phyloP scores from a whole-genome alignment of 2,113 vertebrate genomes.

The Burhinus bistriatus region DNA sequence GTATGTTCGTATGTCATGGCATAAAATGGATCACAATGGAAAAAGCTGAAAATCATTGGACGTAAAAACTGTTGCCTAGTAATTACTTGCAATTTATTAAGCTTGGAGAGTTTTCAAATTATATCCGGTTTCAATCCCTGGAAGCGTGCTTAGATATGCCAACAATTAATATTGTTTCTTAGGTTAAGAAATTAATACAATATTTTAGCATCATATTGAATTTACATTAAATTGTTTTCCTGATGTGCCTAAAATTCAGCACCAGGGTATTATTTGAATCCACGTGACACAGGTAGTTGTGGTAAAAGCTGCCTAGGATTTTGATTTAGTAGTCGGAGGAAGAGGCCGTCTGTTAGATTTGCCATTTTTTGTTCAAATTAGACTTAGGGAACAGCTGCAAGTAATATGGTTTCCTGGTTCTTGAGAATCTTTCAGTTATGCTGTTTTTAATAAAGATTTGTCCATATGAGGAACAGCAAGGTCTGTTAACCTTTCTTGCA shows the following conservation, averaged over 20 bases:
- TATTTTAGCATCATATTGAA: not conserved
- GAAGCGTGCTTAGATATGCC: not conserved
- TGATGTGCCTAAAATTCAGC: not conserved
- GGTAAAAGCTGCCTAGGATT: not conserved
- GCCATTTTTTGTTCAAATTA: not conserved
- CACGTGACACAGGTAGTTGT: not conserved
- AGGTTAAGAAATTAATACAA: not conserved
- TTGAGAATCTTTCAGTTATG: conserved; percentile 34
- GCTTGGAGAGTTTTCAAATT: not conserved
- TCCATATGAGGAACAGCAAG: conserved; percentile 51
- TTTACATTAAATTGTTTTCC: not conserved
- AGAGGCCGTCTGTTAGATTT: not conserved
- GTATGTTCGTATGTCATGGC: accelerated
- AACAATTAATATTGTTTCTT: not conserved
- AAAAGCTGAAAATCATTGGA: not conserved
- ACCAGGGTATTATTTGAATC: not conserved
- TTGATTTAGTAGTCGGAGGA: not conserved
- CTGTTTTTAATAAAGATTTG: conserved; percentile 49
- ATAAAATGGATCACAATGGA: not conserved
- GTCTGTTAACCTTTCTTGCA: conserved; percentile 63
- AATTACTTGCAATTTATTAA: not conserved
- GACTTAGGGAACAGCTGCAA: not conserved
- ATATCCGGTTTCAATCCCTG: not conserved
- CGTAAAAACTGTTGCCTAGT: not conserved
- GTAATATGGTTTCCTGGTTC: conserved; percentile 26